These are phyloP conservation scores for Hirundo rustica DNA, from an alignment of 2,797 vertebrate genomes.

Conservation along the genomic window DNA sequence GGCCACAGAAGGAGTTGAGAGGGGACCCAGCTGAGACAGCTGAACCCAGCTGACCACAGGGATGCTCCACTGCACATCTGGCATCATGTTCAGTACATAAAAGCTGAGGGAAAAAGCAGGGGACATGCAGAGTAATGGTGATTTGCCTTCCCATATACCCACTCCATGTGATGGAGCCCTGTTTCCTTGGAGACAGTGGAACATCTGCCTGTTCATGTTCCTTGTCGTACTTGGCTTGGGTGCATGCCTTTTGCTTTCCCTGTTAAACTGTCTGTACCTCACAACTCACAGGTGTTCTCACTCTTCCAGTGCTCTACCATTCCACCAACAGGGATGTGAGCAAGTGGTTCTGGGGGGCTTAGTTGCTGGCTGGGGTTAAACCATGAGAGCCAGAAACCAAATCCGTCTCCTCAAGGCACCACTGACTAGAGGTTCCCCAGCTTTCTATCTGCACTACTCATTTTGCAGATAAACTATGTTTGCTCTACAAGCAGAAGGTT, in stretches of 20 bases:
- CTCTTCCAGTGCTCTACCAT: neutral
- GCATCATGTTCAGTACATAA: neutral
- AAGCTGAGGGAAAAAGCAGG: neutral
- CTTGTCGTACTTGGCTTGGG: neutral
- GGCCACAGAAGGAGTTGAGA: neutral
- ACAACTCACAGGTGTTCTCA: neutral
- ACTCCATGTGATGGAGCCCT: rapidly evolving
- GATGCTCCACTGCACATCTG: neutral
- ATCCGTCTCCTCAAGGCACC: neutral
- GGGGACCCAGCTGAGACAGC: neutral
- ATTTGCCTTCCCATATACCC: neutral
- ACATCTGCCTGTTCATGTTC: neutral
- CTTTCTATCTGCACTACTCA: neutral
- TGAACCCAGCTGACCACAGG: neutral
- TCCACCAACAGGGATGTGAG: neutral
- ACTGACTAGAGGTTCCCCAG: neutral
- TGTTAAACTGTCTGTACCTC: neutral
- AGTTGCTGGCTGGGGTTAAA: neutral
- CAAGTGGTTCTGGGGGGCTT: rapidly evolving
- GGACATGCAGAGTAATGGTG: rapidly evolving
- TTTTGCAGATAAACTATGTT: neutral
- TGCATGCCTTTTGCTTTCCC: neutral
- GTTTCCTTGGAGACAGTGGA: neutral
- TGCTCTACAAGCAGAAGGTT: neutral
- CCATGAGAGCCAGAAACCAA: neutral